Evolutionary conservation across 2,113 vertebrate species (phyloP).

Genomic region (Brachypodius melanocephalos): DNA sequence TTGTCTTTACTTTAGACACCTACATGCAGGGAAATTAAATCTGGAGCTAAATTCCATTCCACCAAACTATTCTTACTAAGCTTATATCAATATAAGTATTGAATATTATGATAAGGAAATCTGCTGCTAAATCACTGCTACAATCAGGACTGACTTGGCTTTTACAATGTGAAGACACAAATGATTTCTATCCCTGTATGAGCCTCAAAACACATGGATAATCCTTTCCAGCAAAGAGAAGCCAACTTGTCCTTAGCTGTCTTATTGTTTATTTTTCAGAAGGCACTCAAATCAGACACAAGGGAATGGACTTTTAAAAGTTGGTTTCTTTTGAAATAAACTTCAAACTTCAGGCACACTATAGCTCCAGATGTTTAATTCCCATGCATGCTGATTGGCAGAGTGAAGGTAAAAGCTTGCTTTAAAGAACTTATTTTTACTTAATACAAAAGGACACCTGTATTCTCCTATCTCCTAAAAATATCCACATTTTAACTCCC

Average conservation of each 20-base stretch:
- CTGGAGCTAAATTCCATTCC: neutral
- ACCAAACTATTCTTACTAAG: neutral
- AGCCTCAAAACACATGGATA: neutral
- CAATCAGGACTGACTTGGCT: neutral
- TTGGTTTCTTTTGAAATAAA: neutral
- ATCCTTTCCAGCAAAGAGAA: neutral
- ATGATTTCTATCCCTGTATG: neutral
- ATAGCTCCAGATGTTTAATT: conserved; percentile 14
- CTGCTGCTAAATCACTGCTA: neutral
- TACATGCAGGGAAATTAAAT: neutral
- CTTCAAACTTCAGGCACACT: neutral
- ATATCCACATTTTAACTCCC: neutral
- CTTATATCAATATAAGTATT: neutral
- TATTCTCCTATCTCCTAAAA: neutral
- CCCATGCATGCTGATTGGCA: neutral
- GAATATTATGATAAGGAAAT: conserved; percentile 4
- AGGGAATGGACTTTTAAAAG: neutral
- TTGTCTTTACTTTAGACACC: neutral
- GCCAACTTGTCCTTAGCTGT: neutral
- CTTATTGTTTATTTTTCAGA: neutral
- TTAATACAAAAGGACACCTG: neutral
- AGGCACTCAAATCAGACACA: neutral
- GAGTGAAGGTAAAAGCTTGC: neutral
- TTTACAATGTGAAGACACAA: neutral
- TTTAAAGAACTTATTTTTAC: neutral